phyloP scores from a whole-genome alignment of 2,888 invertebrate species.

The Hylaea fasciaria region DNA sequence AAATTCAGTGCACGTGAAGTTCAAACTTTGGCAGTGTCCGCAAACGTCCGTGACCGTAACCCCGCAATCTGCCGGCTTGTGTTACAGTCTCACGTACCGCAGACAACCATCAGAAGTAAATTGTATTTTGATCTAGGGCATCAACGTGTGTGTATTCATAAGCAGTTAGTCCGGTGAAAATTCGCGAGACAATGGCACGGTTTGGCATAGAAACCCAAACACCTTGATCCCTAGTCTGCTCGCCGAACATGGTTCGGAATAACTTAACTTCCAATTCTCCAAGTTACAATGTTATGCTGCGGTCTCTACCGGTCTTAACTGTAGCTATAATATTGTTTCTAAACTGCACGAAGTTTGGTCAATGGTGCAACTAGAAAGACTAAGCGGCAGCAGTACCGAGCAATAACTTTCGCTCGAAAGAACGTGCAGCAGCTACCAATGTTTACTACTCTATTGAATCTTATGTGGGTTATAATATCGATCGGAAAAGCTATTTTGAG shows the following conservation, averaged over 20 bases:
- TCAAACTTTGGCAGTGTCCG: slow-evolving; percentile 64
- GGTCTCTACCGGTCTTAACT: slow-evolving; percentile 26
- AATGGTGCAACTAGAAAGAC: slow-evolving; percentile 25
- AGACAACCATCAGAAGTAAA: slow-evolving; percentile 76
- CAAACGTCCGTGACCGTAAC: slow-evolving; percentile 68
- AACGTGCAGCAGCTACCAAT: slow-evolving; percentile 34
- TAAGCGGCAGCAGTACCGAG: slow-evolving; percentile 25
- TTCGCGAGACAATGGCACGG: slow-evolving; percentile 62
- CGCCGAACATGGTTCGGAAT: slow-evolving; percentile 49
- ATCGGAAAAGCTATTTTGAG: background rate
- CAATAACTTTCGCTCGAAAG: slow-evolving; percentile 37
- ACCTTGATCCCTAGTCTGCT: slow-evolving; percentile 50
- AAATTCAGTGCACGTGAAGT: slow-evolving; percentile 58
- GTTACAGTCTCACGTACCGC: slow-evolving; percentile 69
- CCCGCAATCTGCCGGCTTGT: slow-evolving; percentile 58
- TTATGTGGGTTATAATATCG: slow-evolving; percentile 1
- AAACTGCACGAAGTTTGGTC: slow-evolving; percentile 29
- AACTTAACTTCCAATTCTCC: slow-evolving; percentile 41
- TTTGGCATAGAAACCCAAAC: slow-evolving; percentile 65
- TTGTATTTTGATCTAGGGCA: slow-evolving; percentile 75
- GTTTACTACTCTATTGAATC: slow-evolving; percentile 18
- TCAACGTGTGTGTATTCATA: slow-evolving; percentile 70
- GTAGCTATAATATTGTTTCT: slow-evolving; percentile 6
- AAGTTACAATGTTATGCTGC: slow-evolving; percentile 28
- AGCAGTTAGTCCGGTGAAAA: slow-evolving; percentile 59